These are phyloP conservation scores for Drosophila mauritiana DNA, from an alignment of 1,140 invertebrate species.

Conservation along the genomic window DNA sequence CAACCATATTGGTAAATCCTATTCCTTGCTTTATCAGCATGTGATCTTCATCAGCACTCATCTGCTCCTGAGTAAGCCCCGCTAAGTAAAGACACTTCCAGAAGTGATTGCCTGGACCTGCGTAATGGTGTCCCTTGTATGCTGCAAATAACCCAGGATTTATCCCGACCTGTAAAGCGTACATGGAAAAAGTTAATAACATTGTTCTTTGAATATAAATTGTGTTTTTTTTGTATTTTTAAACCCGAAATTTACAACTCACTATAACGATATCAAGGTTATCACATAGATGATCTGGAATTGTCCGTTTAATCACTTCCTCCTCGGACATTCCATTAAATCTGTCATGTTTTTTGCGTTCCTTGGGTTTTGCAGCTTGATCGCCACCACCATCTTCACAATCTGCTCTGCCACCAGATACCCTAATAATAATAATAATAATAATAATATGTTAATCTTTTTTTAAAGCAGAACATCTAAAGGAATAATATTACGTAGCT, in stretches of 20 bases:
- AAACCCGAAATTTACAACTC: slow-evolving; percentile 87
- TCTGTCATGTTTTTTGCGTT: slow-evolving; percentile 97
- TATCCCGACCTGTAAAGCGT: slow-evolving; percentile 94
- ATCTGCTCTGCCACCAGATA: not conserved
- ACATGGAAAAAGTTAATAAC: not conserved
- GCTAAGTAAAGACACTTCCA: slow-evolving; percentile 99
- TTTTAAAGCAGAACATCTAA: too few species aligned
- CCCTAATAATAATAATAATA: slow-evolving; percentile 12
- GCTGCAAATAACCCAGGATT: slow-evolving; percentile 98
- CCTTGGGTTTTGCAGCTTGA: slow-evolving; percentile 87
- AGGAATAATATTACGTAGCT: too few species aligned
- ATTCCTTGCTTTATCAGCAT: slow-evolving; percentile 97
- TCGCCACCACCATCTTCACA: slow-evolving; percentile 14
- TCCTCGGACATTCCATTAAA: slow-evolving; percentile 99
- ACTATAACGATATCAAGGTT: slow-evolving; percentile 99
- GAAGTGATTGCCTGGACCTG: slow-evolving; percentile 99
- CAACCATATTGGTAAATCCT: slow-evolving; percentile 99
- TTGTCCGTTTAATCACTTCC: slow-evolving; percentile 95
- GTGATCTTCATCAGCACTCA: slow-evolving; percentile 98
- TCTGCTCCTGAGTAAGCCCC: slow-evolving; percentile 96
- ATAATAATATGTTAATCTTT: not conserved
- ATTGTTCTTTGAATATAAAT: not conserved
- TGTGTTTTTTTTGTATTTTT: not conserved
- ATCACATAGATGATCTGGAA: slow-evolving; percentile 96
- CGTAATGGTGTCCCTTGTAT: slow-evolving; percentile 99